phyloP scores from a whole-genome alignment of 37 sponge, comb jelly and placozoan species.

The Theonella swinhoei region DNA sequence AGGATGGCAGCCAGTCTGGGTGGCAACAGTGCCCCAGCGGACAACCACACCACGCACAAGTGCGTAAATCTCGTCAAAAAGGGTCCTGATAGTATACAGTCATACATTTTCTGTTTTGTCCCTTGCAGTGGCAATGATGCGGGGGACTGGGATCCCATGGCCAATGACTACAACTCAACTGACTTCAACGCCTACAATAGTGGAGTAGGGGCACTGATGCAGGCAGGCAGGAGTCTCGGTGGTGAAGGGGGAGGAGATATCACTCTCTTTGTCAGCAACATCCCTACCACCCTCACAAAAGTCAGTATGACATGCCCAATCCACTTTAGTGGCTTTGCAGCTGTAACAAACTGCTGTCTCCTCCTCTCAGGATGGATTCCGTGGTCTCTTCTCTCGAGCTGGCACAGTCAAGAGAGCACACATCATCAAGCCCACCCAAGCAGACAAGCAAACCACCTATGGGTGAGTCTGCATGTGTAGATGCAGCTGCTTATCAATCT shows the following conservation, averaged over 20 bases:
- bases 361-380: conserved; percentile 52
- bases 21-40: background rate
- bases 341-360: too few relatives aligned
- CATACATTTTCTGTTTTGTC: background rate
- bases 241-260: background rate
- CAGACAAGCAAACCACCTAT: conserved; percentile 22
- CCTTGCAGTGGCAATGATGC: background rate
- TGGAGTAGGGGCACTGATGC: conserved; percentile 37
- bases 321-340: too few relatives aligned
- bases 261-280: conserved; percentile 43
- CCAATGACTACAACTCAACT: conserved; percentile 37
- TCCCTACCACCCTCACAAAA: conserved; percentile 40
- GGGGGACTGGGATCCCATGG: conserved; percentile 61
- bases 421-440: conserved; percentile 3
- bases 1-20: background rate
- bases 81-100: too few relatives aligned
- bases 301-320: too few relatives aligned
- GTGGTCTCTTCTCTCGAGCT: conserved; percentile 62
- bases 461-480: conserved; percentile 46
- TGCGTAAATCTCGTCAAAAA: too few relatives aligned
- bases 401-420: conserved; percentile 35
- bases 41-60: background rate
- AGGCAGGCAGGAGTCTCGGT: background rate
- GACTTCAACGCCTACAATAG: conserved; percentile 51
- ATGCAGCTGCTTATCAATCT: background rate